These are phyloP conservation scores for Coluber constrictor DNA, from an alignment of 2,797 vertebrate species.

Conservation along the genomic window DNA sequence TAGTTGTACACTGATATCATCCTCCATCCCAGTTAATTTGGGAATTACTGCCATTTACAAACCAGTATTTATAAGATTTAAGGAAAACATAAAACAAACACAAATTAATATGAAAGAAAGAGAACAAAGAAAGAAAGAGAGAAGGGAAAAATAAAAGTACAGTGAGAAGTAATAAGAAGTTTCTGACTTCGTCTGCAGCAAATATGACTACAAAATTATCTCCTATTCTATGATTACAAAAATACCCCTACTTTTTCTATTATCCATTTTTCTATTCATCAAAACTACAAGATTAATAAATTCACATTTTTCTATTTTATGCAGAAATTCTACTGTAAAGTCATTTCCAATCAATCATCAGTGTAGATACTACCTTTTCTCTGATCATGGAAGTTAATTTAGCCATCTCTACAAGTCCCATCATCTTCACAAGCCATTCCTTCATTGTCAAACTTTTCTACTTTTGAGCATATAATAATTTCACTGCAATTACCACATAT, in stretches of 20 bases:
- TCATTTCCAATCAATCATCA: not conserved
- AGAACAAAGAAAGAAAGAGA: not conserved
- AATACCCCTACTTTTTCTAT: not conserved
- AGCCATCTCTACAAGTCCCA: not conserved
- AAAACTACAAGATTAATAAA: not conserved
- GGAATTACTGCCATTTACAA: constrained; percentile 36
- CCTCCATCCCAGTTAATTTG: constrained; percentile 47
- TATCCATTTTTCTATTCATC: not conserved
- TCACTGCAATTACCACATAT: not conserved
- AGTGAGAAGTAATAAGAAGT: not conserved
- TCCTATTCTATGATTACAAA: not conserved
- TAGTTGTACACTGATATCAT: constrained; percentile 26
- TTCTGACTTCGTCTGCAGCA: not conserved
- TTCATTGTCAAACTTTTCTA: not conserved
- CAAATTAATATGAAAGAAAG: not conserved
- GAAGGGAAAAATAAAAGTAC: not conserved
- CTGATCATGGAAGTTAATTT: not conserved
- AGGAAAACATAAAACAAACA: not conserved
- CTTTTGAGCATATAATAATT: not conserved
- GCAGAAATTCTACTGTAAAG: not conserved
- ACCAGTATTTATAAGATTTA: not conserved
- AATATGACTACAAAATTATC: not conserved
- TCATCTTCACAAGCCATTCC: not conserved
- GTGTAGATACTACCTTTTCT: not conserved
- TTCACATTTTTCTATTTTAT: not conserved